These are phyloP conservation scores for Neodontobutis hainanensis DNA, from an alignment of 2,113 vertebrate species.

Conservation along the genomic window DNA sequence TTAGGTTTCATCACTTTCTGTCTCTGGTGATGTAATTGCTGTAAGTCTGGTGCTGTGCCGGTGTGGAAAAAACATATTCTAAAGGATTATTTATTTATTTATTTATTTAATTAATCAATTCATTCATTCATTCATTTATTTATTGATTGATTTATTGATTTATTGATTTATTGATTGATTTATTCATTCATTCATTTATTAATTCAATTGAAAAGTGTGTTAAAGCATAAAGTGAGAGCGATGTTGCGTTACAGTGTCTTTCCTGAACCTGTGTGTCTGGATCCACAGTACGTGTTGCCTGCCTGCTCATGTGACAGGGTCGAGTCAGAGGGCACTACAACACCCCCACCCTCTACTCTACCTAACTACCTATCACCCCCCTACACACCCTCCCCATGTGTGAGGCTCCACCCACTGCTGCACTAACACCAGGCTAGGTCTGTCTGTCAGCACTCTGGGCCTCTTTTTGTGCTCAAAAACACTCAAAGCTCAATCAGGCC, in stretches of 20 bases:
- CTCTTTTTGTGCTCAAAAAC: conserved; percentile 64
- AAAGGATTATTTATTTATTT: neutral
- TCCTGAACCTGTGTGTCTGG: conserved; percentile 57
- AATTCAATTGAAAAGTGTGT: neutral
- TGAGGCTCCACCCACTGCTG: conserved; percentile 36
- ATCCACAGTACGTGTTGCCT: conserved; percentile 31
- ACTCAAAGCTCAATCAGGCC: conserved; percentile 46
- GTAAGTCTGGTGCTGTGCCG: neutral
- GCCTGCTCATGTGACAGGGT: conserved; percentile 58
- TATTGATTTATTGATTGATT: no score
- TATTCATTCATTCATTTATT: no score
- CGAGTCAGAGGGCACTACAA: conserved; percentile 52
- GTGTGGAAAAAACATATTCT: neutral
- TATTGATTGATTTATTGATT: no score
- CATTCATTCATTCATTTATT: no score
- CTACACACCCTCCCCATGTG: neutral
- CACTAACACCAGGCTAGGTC: conserved; percentile 43
- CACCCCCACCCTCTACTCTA: neutral
- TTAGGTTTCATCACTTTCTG: neutral
- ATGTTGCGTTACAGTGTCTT: conserved; percentile 46
- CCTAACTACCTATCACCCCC: neutral
- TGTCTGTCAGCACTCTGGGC: conserved; percentile 74
- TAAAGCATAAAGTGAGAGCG: neutral
- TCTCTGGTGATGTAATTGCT: neutral
- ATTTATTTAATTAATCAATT: no score